Evolutionary conservation across 2,888 invertebrate genomes (phyloP), one percentile per base, ranked within the genome.

Genomic region (Piscicola geometra): DNA sequence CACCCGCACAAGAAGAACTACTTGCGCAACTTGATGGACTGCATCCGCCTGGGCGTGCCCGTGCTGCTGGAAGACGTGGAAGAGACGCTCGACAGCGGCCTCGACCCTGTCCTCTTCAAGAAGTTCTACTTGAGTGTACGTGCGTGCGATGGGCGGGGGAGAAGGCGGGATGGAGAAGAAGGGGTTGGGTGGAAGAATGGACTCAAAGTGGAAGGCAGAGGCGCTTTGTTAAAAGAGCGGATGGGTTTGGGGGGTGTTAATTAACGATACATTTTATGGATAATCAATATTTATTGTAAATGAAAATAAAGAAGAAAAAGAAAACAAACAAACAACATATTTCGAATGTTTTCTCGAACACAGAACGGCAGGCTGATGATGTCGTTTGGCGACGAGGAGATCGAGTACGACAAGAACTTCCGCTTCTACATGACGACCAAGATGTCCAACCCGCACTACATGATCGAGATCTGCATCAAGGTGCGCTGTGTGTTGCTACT

Each of bases 121-220:
- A 91, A 93, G 84, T 92, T 91, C 0, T 93, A 91, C 81, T 81
- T 89, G 66, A 89, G 90, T 87, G 91, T 91, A 84, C 28, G 71
- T 50, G 3, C 35, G n/a, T 1, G 41, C 28, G n/a, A n/a, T n/a
- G n/a, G n/a, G n/a, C n/a, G n/a, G n/a, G n/a, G n/a, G n/a, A n/a
- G n/a, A n/a, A n/a, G n/a, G n/a, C n/a, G n/a, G n/a, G n/a, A n/a
- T n/a, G n/a, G n/a, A n/a, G n/a, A n/a, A n/a, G n/a, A n/a, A n/a
- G n/a, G n/a, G n/a, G n/a, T n/a, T n/a, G n/a, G n/a, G n/a, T n/a
- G n/a, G n/a, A n/a, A n/a, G n/a, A n/a, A n/a, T n/a, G n/a, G n/a
- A n/a, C n/a, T n/a, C n/a, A n/a, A n/a, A n/a, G n/a, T n/a, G n/a
- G n/a, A n/a, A n/a, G n/a, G n/a, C n/a, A n/a, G n/a, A n/a, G n/a